Base-by-base conservation (phyloP, 2,113 vertebrate genomes). In the Marcusenius ussheri region DNA sequence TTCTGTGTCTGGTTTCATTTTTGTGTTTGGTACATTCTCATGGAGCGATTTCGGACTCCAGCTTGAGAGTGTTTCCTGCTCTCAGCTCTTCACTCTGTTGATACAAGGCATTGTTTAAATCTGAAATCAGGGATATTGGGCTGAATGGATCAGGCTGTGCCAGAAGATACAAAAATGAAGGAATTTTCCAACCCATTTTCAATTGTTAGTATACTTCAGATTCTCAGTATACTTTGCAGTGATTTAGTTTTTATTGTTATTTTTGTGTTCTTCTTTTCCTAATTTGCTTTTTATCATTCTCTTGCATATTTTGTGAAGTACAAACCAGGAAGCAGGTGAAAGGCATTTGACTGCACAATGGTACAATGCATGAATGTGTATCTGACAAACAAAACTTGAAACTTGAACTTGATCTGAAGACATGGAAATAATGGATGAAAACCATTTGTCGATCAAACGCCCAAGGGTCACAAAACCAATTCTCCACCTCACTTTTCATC, bases 21-120 rank as follows among this genome's bases (percentile, higher is more conserved):
- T 46, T 27, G 5, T n/a, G 89, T 53, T 49, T 35, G 50, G 8
- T 80, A 85, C 35, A 53, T 62, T 83, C 35, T 83, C n/a, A 90
- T 53, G 62, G 5, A 62, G 84, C 5, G 27, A 21, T 53, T 91
- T 88, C 15, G 39, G 27, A 51, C 50, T n/a, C 51, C 15, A 51
- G 42, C 39, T 51, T 31, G 89, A 89, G 51, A 83, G 88, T 88
- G 51, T 83, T 89, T 31, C 84, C 83, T 89, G 77, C 35, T 42
- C 88, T 89, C 39, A 17, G 11, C 88, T 91, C 90, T 49, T 85
- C 24, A 15, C 27, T 42, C 83, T 88, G 35, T 87, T 88, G 74
- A 77, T 91, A 47, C 47, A 90, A 74, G 42, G 13, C 11, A 11
- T 47, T 50, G 11, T 84, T 83, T 70, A 85, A 77, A 56, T 56